Evolutionary conservation across 2,113 vertebrate genomes (phyloP).

Genomic region (Oreocharis arfaki): DNA sequence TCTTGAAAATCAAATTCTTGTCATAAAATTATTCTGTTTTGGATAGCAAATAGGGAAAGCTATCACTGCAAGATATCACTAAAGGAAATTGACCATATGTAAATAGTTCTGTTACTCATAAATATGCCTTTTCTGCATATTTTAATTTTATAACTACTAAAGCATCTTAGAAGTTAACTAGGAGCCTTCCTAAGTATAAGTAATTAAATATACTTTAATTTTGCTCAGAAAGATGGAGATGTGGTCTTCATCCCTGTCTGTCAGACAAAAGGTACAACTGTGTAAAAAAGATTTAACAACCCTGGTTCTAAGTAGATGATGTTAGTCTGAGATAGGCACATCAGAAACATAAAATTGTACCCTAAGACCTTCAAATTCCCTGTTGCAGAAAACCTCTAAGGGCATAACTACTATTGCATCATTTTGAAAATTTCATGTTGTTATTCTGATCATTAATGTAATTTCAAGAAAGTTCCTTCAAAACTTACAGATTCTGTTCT

Average conservation of each 20-base stretch:
- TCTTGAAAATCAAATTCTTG: neutral
- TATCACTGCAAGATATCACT: neutral
- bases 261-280: neutral
- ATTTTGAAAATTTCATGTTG: neutral
- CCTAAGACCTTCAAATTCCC: neutral
- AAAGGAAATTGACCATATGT: neutral
- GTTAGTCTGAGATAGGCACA: neutral
- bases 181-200: neutral
- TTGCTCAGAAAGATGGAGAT: neutral
- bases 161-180: neutral
- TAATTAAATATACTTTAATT: neutral
- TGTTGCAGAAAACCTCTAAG: neutral
- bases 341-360: neutral
- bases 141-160: neutral
- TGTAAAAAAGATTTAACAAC: neutral
- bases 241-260: neutral
- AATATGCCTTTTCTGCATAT: neutral
- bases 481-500: neutral
- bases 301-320: neutral
- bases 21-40: neutral
- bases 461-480: neutral
- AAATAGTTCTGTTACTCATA: neutral
- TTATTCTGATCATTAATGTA: neutral
- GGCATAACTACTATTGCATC: rapidly evolving
- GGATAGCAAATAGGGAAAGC: neutral